Base-by-base conservation (phyloP, 2,113 vertebrate genomes). In the Trinectes maculatus region DNA sequence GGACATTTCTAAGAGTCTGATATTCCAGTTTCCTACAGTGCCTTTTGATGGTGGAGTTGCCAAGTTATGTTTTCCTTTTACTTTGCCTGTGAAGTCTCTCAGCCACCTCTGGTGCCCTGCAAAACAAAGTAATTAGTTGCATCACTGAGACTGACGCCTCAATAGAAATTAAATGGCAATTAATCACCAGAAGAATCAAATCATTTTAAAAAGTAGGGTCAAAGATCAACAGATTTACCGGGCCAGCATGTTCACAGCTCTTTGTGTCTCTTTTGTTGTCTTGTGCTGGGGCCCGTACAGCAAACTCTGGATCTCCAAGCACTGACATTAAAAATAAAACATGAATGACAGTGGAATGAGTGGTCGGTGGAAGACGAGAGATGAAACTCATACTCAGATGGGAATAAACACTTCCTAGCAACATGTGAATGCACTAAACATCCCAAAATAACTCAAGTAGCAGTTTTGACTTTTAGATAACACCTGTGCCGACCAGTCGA, bases 271-370 rank as follows among this genome's bases (percentile, higher is more conserved):
- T 87, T 82, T 79, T 5, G 90, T 91, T 77, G 82, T 92, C 81
- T 82, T 91, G 71, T 92, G 89, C 67, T 91, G 88, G 0, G 63
- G 72, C 46, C 91, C 91, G 1, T 89, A 89, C 37, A 91, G 47
- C 70, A 92, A 62, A 18, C 31, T 86, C 79, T 95, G 89, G 29
- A 92, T 90, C 54, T 90, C 83, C 80, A 94, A 89, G 74, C 88
- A 93, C 88, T 92, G 69, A 15, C 72, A 74, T 24, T 26, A 54
- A 61, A 64, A 77, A 71, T 4, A 53, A 39, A 37, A 15, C 13
- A n/a, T 53, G 37, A 44, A 71, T 19, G 31, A 55, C 24, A 58
- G 46, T 19, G 15, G 26, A 60, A 12, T 68, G 44, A 54, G 44
- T 54, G 46, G 49, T 69, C 47, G 71, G 24, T 67, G 62, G 46